Base-by-base conservation (phyloP, 2,888 invertebrate genomes). In the Allolobophora icterica region DNA sequence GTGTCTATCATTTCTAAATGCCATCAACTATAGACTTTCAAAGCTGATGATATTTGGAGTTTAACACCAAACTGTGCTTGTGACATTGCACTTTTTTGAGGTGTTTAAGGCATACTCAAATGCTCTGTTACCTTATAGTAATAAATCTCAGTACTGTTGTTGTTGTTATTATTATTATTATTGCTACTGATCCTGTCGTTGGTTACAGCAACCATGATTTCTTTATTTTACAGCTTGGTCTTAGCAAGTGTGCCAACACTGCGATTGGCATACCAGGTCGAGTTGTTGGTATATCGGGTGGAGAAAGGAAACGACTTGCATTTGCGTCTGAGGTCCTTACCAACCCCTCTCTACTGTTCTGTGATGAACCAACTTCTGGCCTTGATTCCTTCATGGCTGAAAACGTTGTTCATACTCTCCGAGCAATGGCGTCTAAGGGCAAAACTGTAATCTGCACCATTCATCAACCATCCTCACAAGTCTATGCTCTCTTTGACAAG, bases 291-390 rank as follows among this genome's bases (percentile, higher is more conserved):
- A 97, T 99, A 92, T 98, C 98, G 0, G 99, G 99, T 0, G 99
- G 99, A 0, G 99, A 99, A 96, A 97, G 97, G 96, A 99, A 99
- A 95, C 96, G 99, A 91, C 96, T 99, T 24, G 97, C 99, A 0
- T 99, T 99, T 95, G 99, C 99, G 34, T 97, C 98, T n/a, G 99
- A 99, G 96, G 97, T 97, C 95, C 96, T 99, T 89, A 99, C 98
- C 0, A 98, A 99, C 96, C 99, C 99, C 0, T 97, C 98, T 0
- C 96, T 99, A 89, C 97, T 99, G 96, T 98, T 99, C 95, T 99
- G 99, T 95, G 99, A 99, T 94, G 99, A 99, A 94, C 99, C 99
- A 0, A 99, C 99, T 0, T 98, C 98, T 0, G 98, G 99, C 1
- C 96, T 99, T 91, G 99, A 99, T 95, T 98, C 99, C 0, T 99